Percentiles rank a stretch among this genome's conserved stretches.
Conservation (phyloP, 2,797 vertebrate genomes). For the Cossypha dichroa region DNA sequence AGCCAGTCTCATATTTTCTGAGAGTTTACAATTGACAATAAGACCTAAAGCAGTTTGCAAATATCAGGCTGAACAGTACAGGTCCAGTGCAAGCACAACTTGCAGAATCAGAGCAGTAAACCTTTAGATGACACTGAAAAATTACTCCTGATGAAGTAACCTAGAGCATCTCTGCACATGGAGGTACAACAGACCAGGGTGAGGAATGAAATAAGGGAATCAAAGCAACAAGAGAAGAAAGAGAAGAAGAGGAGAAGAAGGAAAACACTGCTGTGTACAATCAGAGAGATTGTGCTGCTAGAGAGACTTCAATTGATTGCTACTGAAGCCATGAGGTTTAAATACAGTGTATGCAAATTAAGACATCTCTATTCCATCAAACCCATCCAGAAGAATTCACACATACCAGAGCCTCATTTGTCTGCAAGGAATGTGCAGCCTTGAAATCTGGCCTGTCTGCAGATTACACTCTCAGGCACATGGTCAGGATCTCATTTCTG, state of each 20-base stretch:
- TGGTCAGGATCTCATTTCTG: background rate
- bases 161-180: background rate
- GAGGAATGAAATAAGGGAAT: background rate
- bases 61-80: background rate
- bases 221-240: background rate
- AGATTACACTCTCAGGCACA: background rate
- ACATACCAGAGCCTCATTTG: background rate
- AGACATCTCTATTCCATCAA: background rate
- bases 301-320: background rate
- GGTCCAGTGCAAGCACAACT: background rate
- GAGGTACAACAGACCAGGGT: background rate
- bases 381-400: background rate
- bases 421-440: background rate
- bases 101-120: background rate
- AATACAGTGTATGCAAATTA: background rate
- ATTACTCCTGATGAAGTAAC: background rate
- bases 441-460: background rate
- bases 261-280: background rate
- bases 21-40: background rate
- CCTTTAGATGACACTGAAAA: background rate
- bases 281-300: background rate
- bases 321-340: background rate
- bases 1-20: background rate
- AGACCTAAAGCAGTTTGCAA: background rate
- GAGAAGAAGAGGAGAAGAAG: background rate